Evolutionary conservation across 2,797 vertebrate genomes (phyloP).

Genomic region (Remorina albescens): DNA sequence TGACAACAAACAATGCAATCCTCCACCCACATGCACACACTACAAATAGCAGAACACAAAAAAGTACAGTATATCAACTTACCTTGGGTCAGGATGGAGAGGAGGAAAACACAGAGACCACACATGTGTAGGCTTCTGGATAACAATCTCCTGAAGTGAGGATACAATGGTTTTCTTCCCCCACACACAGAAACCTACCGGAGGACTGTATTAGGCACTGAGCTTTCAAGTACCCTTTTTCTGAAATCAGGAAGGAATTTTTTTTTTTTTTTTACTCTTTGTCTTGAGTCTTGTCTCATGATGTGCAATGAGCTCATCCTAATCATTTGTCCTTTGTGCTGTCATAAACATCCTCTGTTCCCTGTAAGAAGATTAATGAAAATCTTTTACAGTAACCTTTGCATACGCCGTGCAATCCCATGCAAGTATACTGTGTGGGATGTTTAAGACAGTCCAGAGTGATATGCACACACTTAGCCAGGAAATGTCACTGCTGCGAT

Average conservation of each 20-base stretch:
- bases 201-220: not conserved
- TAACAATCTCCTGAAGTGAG: constrained; percentile 45
- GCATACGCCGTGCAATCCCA: not conserved
- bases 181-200: not conserved
- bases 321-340: not conserved
- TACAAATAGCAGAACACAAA: constrained; percentile 39
- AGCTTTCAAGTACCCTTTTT: constrained; percentile 52
- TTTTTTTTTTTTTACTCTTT: too few species aligned
- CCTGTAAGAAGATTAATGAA: not conserved
- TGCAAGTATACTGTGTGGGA: not conserved
- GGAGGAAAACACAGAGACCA: constrained; percentile 57
- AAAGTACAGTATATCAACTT: constrained; percentile 56
- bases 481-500: constrained; percentile 6
- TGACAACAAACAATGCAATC: not conserved
- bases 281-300: not conserved
- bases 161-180: constrained; percentile 33
- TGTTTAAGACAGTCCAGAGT: constrained; percentile 5
- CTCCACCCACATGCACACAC: constrained; percentile 31
- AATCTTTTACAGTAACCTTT: too few species aligned
- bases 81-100: constrained; percentile 70
- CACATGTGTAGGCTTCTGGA: constrained; percentile 66
- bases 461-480: constrained; percentile 21
- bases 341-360: too few species aligned
- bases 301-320: not conserved
- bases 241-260: constrained; percentile 66